Evolutionary conservation across 2,113 vertebrate species (phyloP).

Genomic region (Oncorhynchus mykiss): DNA sequence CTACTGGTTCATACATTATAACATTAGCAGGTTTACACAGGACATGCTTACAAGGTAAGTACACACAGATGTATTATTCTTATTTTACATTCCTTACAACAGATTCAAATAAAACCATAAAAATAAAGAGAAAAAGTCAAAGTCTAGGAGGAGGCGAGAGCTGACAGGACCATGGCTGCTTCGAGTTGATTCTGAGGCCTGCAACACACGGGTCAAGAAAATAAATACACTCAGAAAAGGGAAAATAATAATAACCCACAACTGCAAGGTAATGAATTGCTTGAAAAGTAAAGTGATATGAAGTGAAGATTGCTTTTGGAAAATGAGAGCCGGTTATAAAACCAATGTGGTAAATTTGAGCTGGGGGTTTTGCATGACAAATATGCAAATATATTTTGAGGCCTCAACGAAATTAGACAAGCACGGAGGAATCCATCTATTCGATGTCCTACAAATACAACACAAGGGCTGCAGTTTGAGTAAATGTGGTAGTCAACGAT

Average conservation of each 20-base stretch:
- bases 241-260: slow-evolving; percentile 32
- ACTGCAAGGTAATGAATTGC: slow-evolving; percentile 42
- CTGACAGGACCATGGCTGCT: slow-evolving; percentile 84
- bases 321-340: slow-evolving; percentile 33
- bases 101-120: slow-evolving; percentile 83
- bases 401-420: slow-evolving; percentile 51
- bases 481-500: slow-evolving; percentile 48
- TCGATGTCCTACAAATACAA: background rate
- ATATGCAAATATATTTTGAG: slow-evolving; percentile 54
- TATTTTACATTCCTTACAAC: slow-evolving; percentile 81
- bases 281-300: slow-evolving; percentile 56
- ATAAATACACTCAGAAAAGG: slow-evolving; percentile 26
- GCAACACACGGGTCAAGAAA: slow-evolving; percentile 71
- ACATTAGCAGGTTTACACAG: slow-evolving; percentile 92
- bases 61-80: slow-evolving; percentile 86
- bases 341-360: slow-evolving; percentile 53
- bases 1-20: slow-evolving; percentile 85
- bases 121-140: slow-evolving; percentile 51
- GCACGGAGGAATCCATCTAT: slow-evolving; percentile 26
- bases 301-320: slow-evolving; percentile 62
- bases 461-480: slow-evolving; percentile 36
- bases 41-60: slow-evolving; percentile 97
- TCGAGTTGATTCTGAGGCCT: slow-evolving; percentile 92
- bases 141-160: slow-evolving; percentile 82
- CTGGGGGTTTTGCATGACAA: slow-evolving; percentile 59